Base-by-base conservation (phyloP, 1,140 invertebrate species). In the Drosophila rufa region DNA sequence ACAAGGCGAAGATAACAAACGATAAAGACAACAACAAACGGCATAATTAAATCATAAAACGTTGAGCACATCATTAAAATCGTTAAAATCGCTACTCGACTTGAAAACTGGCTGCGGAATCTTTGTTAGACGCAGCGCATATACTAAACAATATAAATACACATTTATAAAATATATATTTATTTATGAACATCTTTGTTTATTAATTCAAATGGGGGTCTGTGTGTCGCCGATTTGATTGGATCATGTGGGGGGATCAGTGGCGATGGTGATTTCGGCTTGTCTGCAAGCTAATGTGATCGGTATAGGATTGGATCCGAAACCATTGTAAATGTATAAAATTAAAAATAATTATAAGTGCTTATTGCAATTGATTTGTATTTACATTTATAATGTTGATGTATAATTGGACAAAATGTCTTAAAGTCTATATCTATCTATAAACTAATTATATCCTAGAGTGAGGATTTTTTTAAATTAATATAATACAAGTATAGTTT, bases 1-100 rank as follows among this genome's bases (percentile, higher is more conserved):
- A 25, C 15, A 65, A 50, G 45, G 64, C 40, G 25, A 65, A 67
- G 67, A 70, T 70, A 81, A 66, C 75, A 70, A 65, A 67, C 67
- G 76, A 76, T 74, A 78, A 65, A 30, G 25, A 70, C 61, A 73
- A 77, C 82, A 87, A 68, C 77, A 80, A 89, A 55, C 75, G 85
- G 84, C 80, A 75, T 90, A 90, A 90, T 90, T 85, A 90, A 90
- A 90, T 85, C 85, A 85, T 90, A 82, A 90, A 84, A 85, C 71
- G 85, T 76, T 85, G 85, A 90, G 85, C 85, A 90, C 85, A 84
- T 90, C 81, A 85, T 90, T 90, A 90, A 90, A 85, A 90, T 90
- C 85, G 81, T 67, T 64, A 79, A 70, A 85, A 90, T 75, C 67
- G 85, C 85, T 90, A 90, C 85, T 90, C 85, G 85, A 82, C 78